Evolutionary conservation across 2,888 invertebrate genomes (phyloP).

Genomic region (Dolichomitus sp.): DNA sequence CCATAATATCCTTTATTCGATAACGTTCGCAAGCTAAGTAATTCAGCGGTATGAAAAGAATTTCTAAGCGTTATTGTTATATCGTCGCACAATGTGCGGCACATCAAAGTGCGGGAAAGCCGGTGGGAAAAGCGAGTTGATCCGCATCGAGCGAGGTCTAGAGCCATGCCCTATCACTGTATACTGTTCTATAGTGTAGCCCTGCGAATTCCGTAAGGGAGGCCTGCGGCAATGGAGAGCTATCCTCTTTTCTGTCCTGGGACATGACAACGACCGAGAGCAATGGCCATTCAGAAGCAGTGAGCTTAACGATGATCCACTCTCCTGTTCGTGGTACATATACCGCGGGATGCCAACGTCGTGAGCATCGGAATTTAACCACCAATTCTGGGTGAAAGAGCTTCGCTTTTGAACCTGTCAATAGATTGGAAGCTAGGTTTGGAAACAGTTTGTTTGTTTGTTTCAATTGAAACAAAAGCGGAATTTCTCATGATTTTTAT

Average conservation of each 20-base stretch:
- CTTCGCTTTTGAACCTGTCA: neutral
- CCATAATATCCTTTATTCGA: constrained; percentile 32
- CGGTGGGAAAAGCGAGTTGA: constrained; percentile 25
- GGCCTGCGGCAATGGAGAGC: neutral
- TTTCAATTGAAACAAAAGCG: neutral
- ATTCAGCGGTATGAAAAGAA: constrained; percentile 53
- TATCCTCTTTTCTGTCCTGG: constrained; percentile 5
- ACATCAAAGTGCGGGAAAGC: constrained; percentile 36
- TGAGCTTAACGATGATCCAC: constrained; percentile 59
- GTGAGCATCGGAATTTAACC: constrained; percentile 7
- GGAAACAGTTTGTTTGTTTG: neutral
- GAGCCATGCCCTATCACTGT: constrained; percentile 15
- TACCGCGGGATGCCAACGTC: constrained; percentile 20
- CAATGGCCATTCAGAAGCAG: constrained; percentile 38
- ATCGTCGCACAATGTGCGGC: constrained; percentile 20
- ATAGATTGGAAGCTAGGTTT: neutral
- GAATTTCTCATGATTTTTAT: no score
- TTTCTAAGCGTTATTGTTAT: constrained; percentile 47
- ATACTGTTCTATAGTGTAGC: constrained; percentile 22
- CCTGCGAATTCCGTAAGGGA: constrained; percentile 20
- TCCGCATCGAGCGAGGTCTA: constrained; percentile 14
- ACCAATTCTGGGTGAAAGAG: neutral
- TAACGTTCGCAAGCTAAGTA: neutral
- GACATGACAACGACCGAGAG: constrained; percentile 29
- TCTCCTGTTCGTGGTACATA: constrained; percentile 5